These are phyloP conservation scores for Nycticryphes semicollaris DNA, from an alignment of 2,113 vertebrate genomes.

Conservation along the genomic window DNA sequence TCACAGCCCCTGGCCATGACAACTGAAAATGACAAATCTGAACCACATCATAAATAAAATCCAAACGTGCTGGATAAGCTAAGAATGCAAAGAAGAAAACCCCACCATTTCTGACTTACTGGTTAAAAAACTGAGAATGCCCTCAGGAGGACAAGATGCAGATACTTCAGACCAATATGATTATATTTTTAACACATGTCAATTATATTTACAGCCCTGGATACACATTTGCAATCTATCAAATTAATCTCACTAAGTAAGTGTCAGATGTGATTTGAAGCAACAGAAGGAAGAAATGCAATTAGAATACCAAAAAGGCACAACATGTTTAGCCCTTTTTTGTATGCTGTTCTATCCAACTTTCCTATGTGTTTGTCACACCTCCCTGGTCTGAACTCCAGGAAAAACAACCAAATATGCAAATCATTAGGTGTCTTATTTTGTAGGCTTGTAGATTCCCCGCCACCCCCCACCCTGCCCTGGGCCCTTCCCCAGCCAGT, in stretches of 20 bases:
- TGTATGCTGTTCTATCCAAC: neutral
- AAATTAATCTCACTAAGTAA: neutral
- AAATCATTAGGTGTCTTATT: neutral
- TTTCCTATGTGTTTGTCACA: neutral
- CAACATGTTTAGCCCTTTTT: neutral
- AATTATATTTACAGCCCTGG: neutral
- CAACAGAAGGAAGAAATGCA: neutral
- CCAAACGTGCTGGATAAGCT: neutral
- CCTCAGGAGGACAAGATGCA: neutral
- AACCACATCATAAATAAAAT: neutral
- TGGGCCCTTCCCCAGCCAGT: neutral
- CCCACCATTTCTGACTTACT: neutral
- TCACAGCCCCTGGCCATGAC: neutral
- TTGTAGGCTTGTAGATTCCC: neutral
- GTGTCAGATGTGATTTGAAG: slow-evolving; percentile 14
- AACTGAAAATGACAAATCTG: neutral
- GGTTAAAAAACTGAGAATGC: neutral
- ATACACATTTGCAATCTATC: neutral
- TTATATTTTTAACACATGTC: neutral
- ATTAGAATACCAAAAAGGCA: neutral
- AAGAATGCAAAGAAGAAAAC: neutral
- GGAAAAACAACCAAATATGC: neutral
- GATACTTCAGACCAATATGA: neutral
- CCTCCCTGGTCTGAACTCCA: neutral
- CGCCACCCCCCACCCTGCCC: rapidly evolving